Conservation (phyloP, 1,140 invertebrate genomes). For the Holcopasites calliopsidis region DNA sequence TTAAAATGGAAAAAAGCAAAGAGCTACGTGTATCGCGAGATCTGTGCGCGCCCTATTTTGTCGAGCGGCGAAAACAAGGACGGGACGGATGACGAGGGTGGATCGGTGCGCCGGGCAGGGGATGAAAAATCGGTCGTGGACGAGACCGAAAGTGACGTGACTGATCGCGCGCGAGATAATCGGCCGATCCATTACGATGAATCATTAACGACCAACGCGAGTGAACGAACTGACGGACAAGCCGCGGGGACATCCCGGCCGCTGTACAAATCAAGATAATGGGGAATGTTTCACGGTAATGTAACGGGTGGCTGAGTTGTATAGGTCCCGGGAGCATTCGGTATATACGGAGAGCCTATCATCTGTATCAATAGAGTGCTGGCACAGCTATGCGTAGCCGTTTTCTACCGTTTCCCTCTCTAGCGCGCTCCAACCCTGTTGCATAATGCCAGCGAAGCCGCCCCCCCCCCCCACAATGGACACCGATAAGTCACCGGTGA, state of each 20-base stretch:
- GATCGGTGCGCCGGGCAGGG: background rate
- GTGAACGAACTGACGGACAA: slow-evolving; percentile 42
- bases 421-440: too few species aligned
- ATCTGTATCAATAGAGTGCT: slow-evolving; percentile 68
- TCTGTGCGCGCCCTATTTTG: too few species aligned
- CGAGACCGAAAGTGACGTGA: slow-evolving; percentile 29
- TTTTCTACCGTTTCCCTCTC: too few species aligned
- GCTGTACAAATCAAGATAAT: slow-evolving; percentile 73
- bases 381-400: too few species aligned
- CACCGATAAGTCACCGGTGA: slow-evolving; percentile 46
- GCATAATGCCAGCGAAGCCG: slow-evolving; percentile 49
- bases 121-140: background rate
- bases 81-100: background rate
- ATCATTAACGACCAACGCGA: slow-evolving; percentile 53
- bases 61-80: background rate
- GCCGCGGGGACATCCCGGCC: slow-evolving; percentile 30
- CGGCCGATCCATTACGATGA: slow-evolving; percentile 56
- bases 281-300: slow-evolving; percentile 73
- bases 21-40: too few species aligned
- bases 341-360: slow-evolving; percentile 46
- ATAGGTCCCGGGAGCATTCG: slow-evolving; percentile 59
- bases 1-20: too few species aligned
- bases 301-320: slow-evolving; percentile 71
- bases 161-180: slow-evolving; percentile 29
- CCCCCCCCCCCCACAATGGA: too few species aligned